Base-by-base conservation (phyloP, 1,140 invertebrate genomes). In the Coelopa frigida region DNA sequence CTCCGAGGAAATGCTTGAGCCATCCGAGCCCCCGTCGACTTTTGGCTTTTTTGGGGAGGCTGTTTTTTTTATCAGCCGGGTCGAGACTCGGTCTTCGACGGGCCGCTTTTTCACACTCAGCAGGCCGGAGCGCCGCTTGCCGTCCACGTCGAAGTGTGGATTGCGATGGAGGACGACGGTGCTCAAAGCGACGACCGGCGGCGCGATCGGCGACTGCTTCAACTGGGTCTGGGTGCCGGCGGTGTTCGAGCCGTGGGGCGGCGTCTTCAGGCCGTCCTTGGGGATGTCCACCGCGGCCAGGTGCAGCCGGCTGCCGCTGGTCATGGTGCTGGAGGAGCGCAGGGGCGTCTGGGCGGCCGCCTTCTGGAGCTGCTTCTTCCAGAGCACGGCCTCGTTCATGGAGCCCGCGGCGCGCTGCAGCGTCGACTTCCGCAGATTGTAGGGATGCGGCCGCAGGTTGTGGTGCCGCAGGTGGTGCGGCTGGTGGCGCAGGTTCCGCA, bases 71-170 rank as follows among this genome's bases (percentile, higher is more conserved):
- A 29, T n/a, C 7, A 24, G 10, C 40, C 10, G 24, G 24, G 32
- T 42, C 40, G 12, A 2, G 2, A 18, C 10, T 42, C 26, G n/a
- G 26, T 4, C 10, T 10, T 4, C n/a, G 4, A 7, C 21, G 10
- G 26, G 26, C 8, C 8, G 11, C 21, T n/a, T 20, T 4, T 12
- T 18, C 10, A 17, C n/a, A 0, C 5, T 29, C 1, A 42, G 18
- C 26, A 42, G 6, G 18, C 40, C 40, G 4, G 40, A 42, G 3
- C 22, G 40, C 21, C 24, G 27, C 10, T 42, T 42, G 12, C 40
- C 40, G 24, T 42, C 40, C 12, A 3, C 40, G 22, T 42, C 40
- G 26, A 42, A 42, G 5, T 29, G 40, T 17, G 40, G 40, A 29
- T 42, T 42, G 4, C 32, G 24, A 29, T 42, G 40, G 24, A 42